Evolutionary conservation across 2,797 vertebrate species (phyloP), one percentile per base, ranked within the genome.

Genomic region (Caiman crocodilus): DNA sequence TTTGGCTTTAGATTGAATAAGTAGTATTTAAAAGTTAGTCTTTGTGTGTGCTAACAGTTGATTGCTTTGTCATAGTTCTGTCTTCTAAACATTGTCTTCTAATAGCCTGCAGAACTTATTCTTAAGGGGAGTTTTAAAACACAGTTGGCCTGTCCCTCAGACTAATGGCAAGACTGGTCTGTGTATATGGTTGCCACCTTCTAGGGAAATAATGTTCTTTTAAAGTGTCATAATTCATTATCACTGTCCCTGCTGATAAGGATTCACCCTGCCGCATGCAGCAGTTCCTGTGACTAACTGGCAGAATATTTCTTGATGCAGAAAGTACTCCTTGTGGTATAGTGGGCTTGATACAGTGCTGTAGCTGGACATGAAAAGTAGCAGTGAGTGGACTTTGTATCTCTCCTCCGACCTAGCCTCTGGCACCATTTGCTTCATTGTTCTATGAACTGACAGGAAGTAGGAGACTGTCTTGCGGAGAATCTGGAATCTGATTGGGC

Each of bases 301-400:
- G 61, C 91, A 96, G 90, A 95, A 94, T 96, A 94, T 97, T 95
- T 95, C 94, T 93, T 64, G 96, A 69, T 90, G 91, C 95, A 96
- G 95, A 94, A 97, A 94, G 58, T 94, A 91, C 92, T 96, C 95
- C 93, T 96, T 96, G 93, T 89, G 82, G 87, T 94, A 81, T 91
- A 85, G 94, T 97, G 95, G 93, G 96, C 96, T 97, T 97, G 94
- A 94, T 89, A 87, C 95, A 94, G 90, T 95, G 92, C 88, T 93
- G 91, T 96, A 97, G 93, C 95, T 96, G 96, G 95, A 96, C 96
- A 23, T 93, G 95, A 96, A 97, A 95, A 97, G 96, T 96, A 97
- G 96, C 95, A 88, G 90, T 95, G 95, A 95, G 95, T 95, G 96
- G 95, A 97, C 94, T 96, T 96, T 97, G 95, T 95, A 96, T 96